These are phyloP conservation scores for Diadromus collaris DNA, from an alignment of 2,888 invertebrate genomes.

Conservation along the genomic window DNA sequence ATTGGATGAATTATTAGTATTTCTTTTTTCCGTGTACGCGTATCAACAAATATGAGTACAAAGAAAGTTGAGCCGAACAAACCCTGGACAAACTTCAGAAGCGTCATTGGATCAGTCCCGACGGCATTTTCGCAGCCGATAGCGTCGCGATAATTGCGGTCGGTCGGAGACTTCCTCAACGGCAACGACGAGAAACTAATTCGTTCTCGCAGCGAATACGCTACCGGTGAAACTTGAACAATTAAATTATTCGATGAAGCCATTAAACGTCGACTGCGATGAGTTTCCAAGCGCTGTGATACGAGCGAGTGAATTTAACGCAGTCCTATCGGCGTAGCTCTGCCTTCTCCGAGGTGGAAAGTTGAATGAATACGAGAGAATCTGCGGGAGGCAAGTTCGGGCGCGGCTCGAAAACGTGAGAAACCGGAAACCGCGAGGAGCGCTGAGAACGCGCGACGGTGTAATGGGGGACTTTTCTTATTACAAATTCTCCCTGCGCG, in stretches of 20 bases:
- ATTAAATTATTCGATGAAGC: constrained; percentile 11
- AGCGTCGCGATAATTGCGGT: neutral
- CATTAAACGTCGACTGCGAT: constrained; percentile 7
- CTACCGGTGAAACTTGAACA: constrained; percentile 13
- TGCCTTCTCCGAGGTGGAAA: neutral
- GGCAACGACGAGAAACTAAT: neutral
- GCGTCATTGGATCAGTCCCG: neutral
- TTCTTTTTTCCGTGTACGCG: too few species aligned
- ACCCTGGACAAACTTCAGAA: neutral
- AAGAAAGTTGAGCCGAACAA: neutral
- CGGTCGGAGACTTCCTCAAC: neutral
- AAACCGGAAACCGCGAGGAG: neutral
- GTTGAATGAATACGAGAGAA: constrained; percentile 12
- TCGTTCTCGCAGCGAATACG: neutral
- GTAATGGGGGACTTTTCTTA: constrained; percentile 34
- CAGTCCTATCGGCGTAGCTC: neutral
- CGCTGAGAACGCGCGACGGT: neutral
- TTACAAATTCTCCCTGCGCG: constrained; percentile 34
- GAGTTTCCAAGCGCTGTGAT: neutral
- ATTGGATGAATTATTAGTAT: too few species aligned
- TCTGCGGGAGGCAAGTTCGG: constrained; percentile 14
- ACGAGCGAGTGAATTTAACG: constrained; percentile 28
- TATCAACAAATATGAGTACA: neutral
- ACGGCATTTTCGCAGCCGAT: neutral
- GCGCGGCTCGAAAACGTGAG: constrained; percentile 26